phyloP scores from a whole-genome alignment of 2,113 vertebrate genomes.

The Danio rerio region GRCz12tu NC_133180.1:21681001-21681500 shows the following conservation, averaged over 20 bases:
- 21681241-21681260: conserved; percentile 32
- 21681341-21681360: neutral
- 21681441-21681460: no score
- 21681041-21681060: neutral
- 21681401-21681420: no score
- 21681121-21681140: conserved; percentile 1
- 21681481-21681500: no score
- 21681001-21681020: neutral
- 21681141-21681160: conserved; percentile 36
- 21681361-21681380: neutral
- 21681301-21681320: neutral
- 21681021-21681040: neutral
- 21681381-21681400: no score
- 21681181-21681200: conserved; percentile 50
- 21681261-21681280: conserved; percentile 3
- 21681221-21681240: conserved; percentile 39
- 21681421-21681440: no score
- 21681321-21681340: neutral
- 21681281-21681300: neutral
- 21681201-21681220: conserved; percentile 51
- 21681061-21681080: neutral
- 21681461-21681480: no score
- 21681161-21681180: conserved; percentile 40
- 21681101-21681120: conserved; percentile 44
- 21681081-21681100: neutral